Evolutionary conservation across 2,797 vertebrate species (phyloP).

Genomic region (Coracias cyanogaster): DNA sequence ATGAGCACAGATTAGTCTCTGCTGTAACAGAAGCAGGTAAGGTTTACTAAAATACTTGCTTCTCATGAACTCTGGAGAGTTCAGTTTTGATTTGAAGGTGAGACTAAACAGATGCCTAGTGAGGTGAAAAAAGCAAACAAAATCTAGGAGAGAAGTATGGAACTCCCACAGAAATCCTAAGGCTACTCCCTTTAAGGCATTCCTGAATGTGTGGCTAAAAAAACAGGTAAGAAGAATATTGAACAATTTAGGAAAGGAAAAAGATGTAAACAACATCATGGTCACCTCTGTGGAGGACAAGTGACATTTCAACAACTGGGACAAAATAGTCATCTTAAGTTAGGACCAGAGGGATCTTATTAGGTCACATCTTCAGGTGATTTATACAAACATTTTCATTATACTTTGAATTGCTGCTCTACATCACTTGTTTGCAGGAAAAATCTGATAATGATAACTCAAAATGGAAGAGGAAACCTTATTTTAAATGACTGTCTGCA

Average conservation of each 20-base stretch:
- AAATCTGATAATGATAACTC: neutral
- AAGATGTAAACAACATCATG: neutral
- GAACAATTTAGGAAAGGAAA: neutral
- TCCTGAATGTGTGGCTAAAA: neutral
- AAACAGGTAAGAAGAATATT: neutral
- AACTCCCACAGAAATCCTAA: constrained; percentile 12
- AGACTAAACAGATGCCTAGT: constrained; percentile 17
- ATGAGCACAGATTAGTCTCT: neutral
- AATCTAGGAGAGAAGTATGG: neutral
- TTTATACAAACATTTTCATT: neutral
- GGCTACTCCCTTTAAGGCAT: neutral
- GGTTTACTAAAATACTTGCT: neutral
- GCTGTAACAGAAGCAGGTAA: neutral
- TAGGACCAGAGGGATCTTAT: neutral
- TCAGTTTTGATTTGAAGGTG: constrained; percentile 1
- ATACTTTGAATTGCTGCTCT: neutral
- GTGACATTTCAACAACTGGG: neutral
- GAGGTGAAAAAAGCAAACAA: neutral
- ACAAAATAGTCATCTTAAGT: neutral
- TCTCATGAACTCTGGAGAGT: neutral
- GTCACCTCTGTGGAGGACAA: neutral
- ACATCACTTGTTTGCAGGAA: neutral
- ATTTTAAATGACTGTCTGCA: neutral
- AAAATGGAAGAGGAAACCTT: neutral
- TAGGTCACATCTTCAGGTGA: neutral